These are phyloP conservation scores for Tyrannus savana DNA, from an alignment of 2,113 vertebrate genomes.

Conservation along the genomic window DNA sequence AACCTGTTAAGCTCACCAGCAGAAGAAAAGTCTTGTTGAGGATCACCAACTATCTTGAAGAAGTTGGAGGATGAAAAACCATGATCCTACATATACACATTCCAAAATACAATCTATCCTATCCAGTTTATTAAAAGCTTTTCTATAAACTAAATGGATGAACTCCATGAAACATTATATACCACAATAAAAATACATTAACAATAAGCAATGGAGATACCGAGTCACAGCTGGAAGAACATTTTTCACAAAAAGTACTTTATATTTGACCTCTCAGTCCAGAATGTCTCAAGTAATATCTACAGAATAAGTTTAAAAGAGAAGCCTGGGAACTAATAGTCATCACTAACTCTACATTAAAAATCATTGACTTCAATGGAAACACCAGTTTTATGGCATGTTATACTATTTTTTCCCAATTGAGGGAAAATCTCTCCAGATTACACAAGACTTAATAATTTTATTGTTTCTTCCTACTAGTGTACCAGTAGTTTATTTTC, in stretches of 20 bases:
- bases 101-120: neutral
- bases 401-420: neutral
- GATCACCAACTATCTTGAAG: neutral
- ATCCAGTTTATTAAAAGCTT: neutral
- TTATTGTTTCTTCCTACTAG: neutral
- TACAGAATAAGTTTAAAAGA: neutral
- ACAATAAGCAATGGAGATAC: neutral
- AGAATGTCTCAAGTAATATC: neutral
- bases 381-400: neutral
- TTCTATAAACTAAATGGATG: neutral
- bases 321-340: neutral
- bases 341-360: neutral
- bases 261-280: neutral
- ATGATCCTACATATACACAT: neutral
- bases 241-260: neutral
- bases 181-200: neutral
- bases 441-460: neutral
- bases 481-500: neutral
- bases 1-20: neutral
- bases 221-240: neutral
- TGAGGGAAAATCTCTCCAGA: neutral
- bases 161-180: accelerated
- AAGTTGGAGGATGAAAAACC: neutral
- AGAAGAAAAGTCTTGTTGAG: neutral
- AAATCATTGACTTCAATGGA: neutral